Evolutionary conservation across 2,113 vertebrate species (phyloP), one percentile per base, ranked within the genome.

Genomic region (Gallinago media): DNA sequence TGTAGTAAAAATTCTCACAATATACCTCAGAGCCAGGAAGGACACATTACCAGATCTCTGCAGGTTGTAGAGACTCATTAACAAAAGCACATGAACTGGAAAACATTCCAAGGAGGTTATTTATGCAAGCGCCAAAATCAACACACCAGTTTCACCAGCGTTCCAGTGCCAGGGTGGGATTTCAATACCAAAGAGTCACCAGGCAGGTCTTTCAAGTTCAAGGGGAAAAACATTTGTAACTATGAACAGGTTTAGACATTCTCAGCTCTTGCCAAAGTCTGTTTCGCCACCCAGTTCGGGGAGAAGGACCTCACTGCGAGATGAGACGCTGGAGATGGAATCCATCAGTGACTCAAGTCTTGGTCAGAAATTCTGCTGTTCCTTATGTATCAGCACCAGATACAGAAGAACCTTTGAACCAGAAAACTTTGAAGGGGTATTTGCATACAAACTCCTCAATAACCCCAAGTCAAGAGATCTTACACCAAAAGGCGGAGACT

Each of bases 71-170:
- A 91, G 70, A 65, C 61, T 94, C 85, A 95, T 96, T 93, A 95
- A 94, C 65, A 81, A 92, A 83, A 87, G 70, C 81, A 94, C 65
- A 96, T 85, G 75, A 87, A 88, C 94, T 96, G 82, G 62, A 92
- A 94, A 94, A 75, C 91, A 94, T 93, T 95, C 89, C 86, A 95
- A 95, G 75, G 77, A 96, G 88, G 75, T 95, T 95, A 95, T 96
- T 96, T 91, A 96, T 91, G 78, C 85, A 94, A 97, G 93, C 72
- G 95, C 85, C 94, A 97, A 96, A 95, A 91, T 92, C 92, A 91
- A 93, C 96, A 97, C 90, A 72, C 47, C 44, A 88, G 94, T 97
- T 97, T 96, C 97, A 85, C 85, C 58, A 77, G 85, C 22, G 0
- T 72, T 95, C 77, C 62, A 82, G 68, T 63, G 72, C 55, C 92